Conservation (phyloP, 2,113 vertebrate species). For the Paracanthobrama guichenoti region DNA sequence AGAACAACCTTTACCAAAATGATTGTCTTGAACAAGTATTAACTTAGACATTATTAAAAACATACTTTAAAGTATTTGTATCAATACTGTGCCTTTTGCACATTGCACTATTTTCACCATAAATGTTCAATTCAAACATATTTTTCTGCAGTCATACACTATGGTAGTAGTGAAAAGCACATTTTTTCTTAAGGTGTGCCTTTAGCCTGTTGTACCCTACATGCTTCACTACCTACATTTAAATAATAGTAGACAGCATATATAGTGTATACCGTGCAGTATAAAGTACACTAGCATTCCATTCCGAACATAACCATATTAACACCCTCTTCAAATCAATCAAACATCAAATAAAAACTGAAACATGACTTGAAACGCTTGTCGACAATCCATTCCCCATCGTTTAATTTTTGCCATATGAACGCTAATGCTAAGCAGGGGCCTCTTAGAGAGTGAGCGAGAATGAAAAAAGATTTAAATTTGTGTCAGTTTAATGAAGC, state of each 20-base stretch:
- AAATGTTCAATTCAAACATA: no score
- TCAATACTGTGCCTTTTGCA: no score
- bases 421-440: slow-evolving; percentile 46
- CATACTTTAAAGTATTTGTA: no score
- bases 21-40: no score
- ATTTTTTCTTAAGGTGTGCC: no score
- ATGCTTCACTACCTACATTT: neutral
- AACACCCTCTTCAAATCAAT: slow-evolving; percentile 50
- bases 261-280: neutral
- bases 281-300: neutral
- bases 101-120: no score
- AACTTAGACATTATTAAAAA: no score
- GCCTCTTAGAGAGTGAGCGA: slow-evolving; percentile 5
- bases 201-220: no score
- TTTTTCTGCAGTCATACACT: no score
- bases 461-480: slow-evolving; percentile 41
- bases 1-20: no score
- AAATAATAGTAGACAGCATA: neutral
- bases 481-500: slow-evolving; percentile 56
- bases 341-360: slow-evolving; percentile 39
- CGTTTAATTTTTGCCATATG: slow-evolving; percentile 14
- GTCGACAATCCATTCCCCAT: slow-evolving; percentile 22
- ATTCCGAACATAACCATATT: slow-evolving; percentile 5
- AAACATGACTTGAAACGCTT: slow-evolving; percentile 49
- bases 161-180: no score